phyloP scores from a whole-genome alignment of 2,113 vertebrate genomes.

The Podarcis cretensis region DNA sequence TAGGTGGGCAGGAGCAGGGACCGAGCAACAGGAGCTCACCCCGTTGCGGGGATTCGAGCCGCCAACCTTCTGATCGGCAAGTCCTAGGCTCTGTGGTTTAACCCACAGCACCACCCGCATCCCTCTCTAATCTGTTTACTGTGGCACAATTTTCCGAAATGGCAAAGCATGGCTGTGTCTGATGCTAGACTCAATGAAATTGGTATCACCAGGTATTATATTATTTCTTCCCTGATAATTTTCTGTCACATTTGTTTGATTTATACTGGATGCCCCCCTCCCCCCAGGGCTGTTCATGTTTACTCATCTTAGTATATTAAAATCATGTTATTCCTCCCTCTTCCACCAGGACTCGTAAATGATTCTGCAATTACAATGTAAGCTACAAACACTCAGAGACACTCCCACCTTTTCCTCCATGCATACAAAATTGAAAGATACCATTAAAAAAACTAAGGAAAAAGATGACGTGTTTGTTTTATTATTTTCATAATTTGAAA shows the following conservation, averaged over 20 bases:
- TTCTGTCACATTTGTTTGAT: background rate
- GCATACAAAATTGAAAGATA: background rate
- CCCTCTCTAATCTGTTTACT: slow-evolving; percentile 24
- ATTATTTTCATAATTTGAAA: background rate
- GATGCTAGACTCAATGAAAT: slow-evolving; percentile 10
- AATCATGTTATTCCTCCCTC: background rate
- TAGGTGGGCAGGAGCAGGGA: no score
- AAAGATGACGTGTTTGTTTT: background rate
- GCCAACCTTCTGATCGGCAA: no score
- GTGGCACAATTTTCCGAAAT: background rate
- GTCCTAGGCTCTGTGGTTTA: no score
- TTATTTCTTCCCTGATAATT: slow-evolving; percentile 13
- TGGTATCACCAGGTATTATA: background rate
- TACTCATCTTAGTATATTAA: background rate
- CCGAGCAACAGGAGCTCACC: no score
- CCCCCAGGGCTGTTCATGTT: background rate
- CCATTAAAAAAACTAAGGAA: background rate
- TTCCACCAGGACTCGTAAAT: background rate
- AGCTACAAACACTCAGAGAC: background rate
- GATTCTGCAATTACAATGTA: background rate
- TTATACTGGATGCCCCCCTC: background rate
- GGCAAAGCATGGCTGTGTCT: slow-evolving; percentile 6
- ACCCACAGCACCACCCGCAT: no score
- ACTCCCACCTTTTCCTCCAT: no score
- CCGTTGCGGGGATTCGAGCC: no score